Evolutionary conservation across 2,113 vertebrate genomes (phyloP).

Genomic region (Lichenostomus cassidix): DNA sequence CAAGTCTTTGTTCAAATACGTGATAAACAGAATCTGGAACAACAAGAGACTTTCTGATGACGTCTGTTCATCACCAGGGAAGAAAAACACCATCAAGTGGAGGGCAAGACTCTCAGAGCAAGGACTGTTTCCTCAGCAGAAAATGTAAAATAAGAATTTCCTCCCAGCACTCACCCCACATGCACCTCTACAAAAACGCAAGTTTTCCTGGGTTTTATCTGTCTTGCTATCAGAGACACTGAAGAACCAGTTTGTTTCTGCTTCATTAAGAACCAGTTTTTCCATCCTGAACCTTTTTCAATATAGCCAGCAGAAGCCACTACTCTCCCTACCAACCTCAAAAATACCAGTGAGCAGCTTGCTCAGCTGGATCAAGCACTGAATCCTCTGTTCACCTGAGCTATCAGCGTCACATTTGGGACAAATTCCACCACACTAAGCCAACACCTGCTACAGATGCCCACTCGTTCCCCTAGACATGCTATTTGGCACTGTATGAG

Average conservation of each 20-base stretch:
- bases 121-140: neutral
- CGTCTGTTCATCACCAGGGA: neutral
- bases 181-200: neutral
- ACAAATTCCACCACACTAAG: neutral
- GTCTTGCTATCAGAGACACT: neutral
- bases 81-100: constrained; percentile 3
- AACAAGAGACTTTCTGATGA: constrained; percentile 31
- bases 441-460: neutral
- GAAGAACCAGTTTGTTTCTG: neutral
- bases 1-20: constrained; percentile 15
- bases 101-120: neutral
- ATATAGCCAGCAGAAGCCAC: neutral
- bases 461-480: neutral
- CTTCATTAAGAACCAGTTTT: neutral
- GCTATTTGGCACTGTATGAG: neutral
- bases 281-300: neutral
- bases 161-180: neutral
- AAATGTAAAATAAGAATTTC: neutral
- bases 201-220: neutral
- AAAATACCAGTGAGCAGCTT: neutral
- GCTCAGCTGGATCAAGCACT: neutral
- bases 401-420: neutral
- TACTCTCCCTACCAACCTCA: neutral
- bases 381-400: neutral
- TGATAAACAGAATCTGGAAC: constrained; percentile 36